phyloP scores from a whole-genome alignment of 2,888 invertebrate species.

The Drosophila mettleri region DNA sequence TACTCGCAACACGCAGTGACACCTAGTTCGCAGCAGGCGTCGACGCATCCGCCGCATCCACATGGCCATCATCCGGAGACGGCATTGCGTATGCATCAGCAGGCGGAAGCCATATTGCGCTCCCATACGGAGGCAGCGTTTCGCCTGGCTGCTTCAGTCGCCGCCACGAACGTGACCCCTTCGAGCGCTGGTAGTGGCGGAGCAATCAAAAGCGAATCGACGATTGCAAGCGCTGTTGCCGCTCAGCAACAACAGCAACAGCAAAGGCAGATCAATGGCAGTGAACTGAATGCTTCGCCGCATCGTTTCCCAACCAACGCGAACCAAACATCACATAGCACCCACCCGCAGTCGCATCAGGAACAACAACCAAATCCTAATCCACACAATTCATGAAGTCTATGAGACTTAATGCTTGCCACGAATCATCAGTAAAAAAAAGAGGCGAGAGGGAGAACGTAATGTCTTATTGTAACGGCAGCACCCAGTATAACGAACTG shows the following conservation, averaged over 20 bases:
- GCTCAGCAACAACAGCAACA: constrained; percentile 54
- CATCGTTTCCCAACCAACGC: constrained; percentile 83
- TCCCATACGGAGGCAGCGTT: constrained; percentile 94
- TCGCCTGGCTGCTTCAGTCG: constrained; percentile 87
- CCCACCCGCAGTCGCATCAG: constrained; percentile 86
- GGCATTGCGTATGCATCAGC: constrained; percentile 90
- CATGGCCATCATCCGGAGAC: constrained; percentile 77
- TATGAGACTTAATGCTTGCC: constrained; percentile 5
- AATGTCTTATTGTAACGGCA: constrained; percentile 22
- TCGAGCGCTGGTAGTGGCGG: background rate
- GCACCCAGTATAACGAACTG: constrained; percentile 53
- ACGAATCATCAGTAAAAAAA: no score
- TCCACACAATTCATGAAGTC: constrained; percentile 90
- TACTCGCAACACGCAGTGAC: constrained; percentile 52
- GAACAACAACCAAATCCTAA: constrained; percentile 26
- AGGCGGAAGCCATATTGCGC: constrained; percentile 88
- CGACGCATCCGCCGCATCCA: constrained; percentile 64
- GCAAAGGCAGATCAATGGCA: constrained; percentile 56
- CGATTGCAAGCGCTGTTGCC: background rate
- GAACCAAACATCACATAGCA: constrained; percentile 17
- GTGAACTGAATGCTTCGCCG: constrained; percentile 32
- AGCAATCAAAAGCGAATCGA: constrained; percentile 21
- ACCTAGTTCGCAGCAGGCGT: constrained; percentile 44
- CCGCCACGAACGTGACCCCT: constrained; percentile 32
- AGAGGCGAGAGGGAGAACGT: background rate